Evolutionary conservation across 37 sponge, comb jelly and placozoan genomes (phyloP), one percentile per base, ranked within the genome.

Genomic region (Cliona cf. orientalis): DNA sequence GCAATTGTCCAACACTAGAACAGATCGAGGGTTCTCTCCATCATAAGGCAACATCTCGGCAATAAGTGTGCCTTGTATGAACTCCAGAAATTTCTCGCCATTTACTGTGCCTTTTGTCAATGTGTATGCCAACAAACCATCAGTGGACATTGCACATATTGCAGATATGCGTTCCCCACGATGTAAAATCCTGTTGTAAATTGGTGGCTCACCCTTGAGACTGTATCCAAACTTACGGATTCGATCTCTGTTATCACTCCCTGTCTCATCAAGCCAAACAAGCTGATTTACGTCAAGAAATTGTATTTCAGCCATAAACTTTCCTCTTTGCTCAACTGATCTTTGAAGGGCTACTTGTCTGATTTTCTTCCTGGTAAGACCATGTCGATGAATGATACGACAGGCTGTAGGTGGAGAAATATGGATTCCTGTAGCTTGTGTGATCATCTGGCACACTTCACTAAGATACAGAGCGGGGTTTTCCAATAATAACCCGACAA

Each of bases 1-100:
- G 41, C 41, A 67, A 67, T 67, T 67, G 69, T 37, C n/a, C n/a
- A n/a, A n/a, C n/a, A n/a, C n/a, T n/a, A n/a, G n/a, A 11, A 72
- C 26, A 72, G 73, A 72, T 6, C 9, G 42, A 29, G 49, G 26
- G 12, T 7, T 46, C 9, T 5, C 9, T 11, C 73, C 73, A 72
- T 72, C 73, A 45, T 29, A 72, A 26, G 73, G 73, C 4, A 46
- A 32, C 73, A 72, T 46, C 28, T 72, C 29, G 9, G 73, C 55
- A 26, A 72, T 72, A n/a, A 72, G 26, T 46, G 73, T 72, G 5
- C 73, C 73, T 29, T 55, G 29, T 6, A 68, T 11, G 25, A 72
- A 72, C 7, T 72, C 73, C 9, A 26, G 29, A n/a, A 72, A 72
- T 29, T 5, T n/a, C 12, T 45, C 28, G 6, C 73, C 29, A n/a